phyloP scores from a whole-genome alignment of 2,797 vertebrate genomes.

The Macrochelys suwanniensis region DNA sequence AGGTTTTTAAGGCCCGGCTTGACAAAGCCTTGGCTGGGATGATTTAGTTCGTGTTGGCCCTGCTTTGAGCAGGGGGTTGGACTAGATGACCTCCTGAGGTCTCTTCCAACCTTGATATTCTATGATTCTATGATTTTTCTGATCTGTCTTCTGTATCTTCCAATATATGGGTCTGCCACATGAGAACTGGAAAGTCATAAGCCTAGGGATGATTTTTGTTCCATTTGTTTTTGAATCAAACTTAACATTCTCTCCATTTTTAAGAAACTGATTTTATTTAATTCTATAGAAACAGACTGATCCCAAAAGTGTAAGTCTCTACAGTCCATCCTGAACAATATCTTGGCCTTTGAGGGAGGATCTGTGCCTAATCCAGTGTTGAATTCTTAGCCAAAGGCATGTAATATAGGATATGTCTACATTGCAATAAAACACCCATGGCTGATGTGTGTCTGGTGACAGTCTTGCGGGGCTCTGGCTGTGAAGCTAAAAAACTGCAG shows the following conservation, averaged over 20 bases:
- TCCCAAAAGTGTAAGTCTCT: no score
- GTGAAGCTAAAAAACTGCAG: no score
- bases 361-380: not conserved
- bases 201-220: not conserved
- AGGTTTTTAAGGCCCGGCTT: no score
- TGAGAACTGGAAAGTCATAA: not conserved
- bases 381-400: not conserved
- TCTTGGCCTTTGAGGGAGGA: not conserved
- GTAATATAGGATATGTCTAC: not conserved
- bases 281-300: no score
- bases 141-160: not conserved
- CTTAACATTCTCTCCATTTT: not conserved
- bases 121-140: not conserved
- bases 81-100: no score
- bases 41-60: no score
- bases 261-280: not conserved
- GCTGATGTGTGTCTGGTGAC: no score
- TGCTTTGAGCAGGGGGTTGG: no score
- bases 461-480: no score
- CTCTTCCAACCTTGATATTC: no score
- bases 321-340: not conserved
- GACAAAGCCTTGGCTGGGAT: no score
- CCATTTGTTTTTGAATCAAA: constrained; percentile 4
- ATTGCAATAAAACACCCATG: no score
- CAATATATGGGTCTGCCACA: not conserved